phyloP scores from a whole-genome alignment of 35 echinoderm and acorn worm species.

The Anneissia japonica region DNA sequence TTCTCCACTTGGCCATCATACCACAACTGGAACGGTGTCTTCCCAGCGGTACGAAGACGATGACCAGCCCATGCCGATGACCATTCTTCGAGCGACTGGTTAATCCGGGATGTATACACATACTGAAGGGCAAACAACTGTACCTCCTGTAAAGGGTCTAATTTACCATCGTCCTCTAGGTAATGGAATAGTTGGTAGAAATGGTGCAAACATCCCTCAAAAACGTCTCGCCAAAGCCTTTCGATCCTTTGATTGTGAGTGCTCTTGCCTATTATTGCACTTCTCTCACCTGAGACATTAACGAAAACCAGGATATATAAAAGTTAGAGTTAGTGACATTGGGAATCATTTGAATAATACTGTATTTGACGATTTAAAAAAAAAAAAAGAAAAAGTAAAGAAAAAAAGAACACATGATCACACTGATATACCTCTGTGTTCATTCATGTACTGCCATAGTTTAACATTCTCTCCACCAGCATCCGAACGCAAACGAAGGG shows the following conservation, averaged over 20 bases:
- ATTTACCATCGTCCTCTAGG: neutral
- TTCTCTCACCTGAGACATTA: conserved; percentile 11
- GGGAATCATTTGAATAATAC: too few species aligned
- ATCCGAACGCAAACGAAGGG: conserved; percentile 26
- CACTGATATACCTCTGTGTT: neutral
- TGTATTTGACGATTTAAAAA: too few species aligned
- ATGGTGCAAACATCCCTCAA: conserved; percentile 10
- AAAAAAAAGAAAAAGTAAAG: too few species aligned
- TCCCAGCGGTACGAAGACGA: neutral
- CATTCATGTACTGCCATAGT: conserved; percentile 13
- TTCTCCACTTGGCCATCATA: neutral
- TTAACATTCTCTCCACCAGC: conserved; percentile 25
- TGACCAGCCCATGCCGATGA: neutral
- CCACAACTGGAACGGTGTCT: neutral
- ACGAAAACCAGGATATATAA: too few species aligned
- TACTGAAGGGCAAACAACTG: conserved; percentile 23
- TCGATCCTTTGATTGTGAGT: conserved; percentile 45
- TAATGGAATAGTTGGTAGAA: conserved; percentile 6
- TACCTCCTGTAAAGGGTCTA: conserved; percentile 12
- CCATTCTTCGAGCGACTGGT: neutral
- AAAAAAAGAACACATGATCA: too few species aligned
- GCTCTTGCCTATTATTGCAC: conserved; percentile 44
- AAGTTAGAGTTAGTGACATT: too few species aligned
- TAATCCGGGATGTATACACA: conserved; percentile 4
- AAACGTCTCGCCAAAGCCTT: conserved; percentile 50